Percentiles rank a stretch among this genome's conserved stretches.
Conservation (phyloP, 1,140 invertebrate genomes). For the Andricus grossulariae region DNA sequence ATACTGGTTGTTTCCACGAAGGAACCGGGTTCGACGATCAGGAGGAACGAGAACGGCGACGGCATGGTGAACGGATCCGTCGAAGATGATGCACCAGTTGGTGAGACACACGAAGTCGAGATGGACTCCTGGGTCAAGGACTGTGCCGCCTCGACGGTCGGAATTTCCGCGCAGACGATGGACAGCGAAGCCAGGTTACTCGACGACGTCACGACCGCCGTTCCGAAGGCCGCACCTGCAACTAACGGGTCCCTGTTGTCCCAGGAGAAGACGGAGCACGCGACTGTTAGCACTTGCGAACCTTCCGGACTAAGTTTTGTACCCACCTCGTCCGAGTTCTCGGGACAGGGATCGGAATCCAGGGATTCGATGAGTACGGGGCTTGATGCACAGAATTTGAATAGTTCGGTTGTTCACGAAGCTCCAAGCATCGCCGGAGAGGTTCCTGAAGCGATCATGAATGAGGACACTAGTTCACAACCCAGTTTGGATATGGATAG, state of each 20-base stretch:
- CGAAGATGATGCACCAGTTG: conserved; percentile 65
- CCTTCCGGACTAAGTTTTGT: conserved; percentile 52
- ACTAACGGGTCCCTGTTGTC: neutral
- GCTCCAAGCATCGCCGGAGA: conserved; percentile 55
- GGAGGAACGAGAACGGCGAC: conserved; percentile 82
- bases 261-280: neutral
- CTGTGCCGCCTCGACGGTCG: conserved; percentile 54
- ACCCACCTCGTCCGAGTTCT: conserved; percentile 55
- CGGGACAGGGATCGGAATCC: conserved; percentile 25
- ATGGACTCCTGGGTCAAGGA: conserved; percentile 73
- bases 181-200: conserved; percentile 49
- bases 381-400: neutral
- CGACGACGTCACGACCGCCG: neutral
- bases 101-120: conserved; percentile 63
- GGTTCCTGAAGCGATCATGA: conserved; percentile 70
- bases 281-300: conserved; percentile 40
- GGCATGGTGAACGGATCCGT: conserved; percentile 77
- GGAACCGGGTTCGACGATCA: conserved; percentile 83
- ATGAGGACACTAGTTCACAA: conserved; percentile 72
- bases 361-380: neutral
- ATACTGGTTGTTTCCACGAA: conserved; percentile 96
- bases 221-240: neutral
- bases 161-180: conserved; percentile 49
- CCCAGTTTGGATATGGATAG: conserved; percentile 68
- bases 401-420: conserved; percentile 50